Evolutionary conservation across 2,888 invertebrate species (phyloP).

Genomic region (Cactoblastis cactorum): DNA sequence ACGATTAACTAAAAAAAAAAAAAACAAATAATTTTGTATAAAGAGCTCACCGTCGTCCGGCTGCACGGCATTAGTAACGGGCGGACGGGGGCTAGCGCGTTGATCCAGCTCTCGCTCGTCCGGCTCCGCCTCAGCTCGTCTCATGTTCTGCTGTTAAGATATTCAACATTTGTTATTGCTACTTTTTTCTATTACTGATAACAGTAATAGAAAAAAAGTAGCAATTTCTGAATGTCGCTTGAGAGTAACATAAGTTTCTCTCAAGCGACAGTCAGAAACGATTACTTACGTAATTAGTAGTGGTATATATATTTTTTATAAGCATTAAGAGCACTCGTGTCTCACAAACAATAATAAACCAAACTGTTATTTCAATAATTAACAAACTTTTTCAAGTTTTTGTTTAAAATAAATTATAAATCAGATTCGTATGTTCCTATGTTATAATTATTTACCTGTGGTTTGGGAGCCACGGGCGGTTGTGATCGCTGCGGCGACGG

Average conservation of each 20-base stretch:
- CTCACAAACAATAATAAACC: too few species aligned
- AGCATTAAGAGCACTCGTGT: too few species aligned
- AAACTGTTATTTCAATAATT: too few species aligned
- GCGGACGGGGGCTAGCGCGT: background rate
- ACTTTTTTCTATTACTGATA: background rate
- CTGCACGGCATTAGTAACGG: conserved; percentile 29
- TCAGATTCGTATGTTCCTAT: background rate
- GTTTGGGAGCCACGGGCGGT: conserved; percentile 80
- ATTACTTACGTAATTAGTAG: too few species aligned
- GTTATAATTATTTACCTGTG: conserved; percentile 42
- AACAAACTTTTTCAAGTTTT: background rate
- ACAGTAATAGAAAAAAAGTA: background rate
- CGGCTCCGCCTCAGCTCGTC: conserved; percentile 43
- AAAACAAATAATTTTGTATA: too few species aligned
- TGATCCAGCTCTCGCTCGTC: conserved; percentile 34
- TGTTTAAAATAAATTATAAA: background rate
- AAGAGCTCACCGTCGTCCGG: conserved; percentile 54
- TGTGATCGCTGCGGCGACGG: conserved; percentile 75
- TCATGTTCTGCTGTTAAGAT: conserved; percentile 33
- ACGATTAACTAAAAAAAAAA: background rate
- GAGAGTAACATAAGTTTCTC: too few species aligned
- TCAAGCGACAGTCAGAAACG: too few species aligned
- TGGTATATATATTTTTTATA: too few species aligned
- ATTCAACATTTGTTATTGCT: too few species aligned
- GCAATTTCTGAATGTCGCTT: too few species aligned